Percentiles rank a stretch among this genome's conserved stretches.
These are phyloP conservation scores for Sarcoramphus papa DNA, from an alignment of 2,797 vertebrate genomes.

Conservation along the genomic window DNA sequence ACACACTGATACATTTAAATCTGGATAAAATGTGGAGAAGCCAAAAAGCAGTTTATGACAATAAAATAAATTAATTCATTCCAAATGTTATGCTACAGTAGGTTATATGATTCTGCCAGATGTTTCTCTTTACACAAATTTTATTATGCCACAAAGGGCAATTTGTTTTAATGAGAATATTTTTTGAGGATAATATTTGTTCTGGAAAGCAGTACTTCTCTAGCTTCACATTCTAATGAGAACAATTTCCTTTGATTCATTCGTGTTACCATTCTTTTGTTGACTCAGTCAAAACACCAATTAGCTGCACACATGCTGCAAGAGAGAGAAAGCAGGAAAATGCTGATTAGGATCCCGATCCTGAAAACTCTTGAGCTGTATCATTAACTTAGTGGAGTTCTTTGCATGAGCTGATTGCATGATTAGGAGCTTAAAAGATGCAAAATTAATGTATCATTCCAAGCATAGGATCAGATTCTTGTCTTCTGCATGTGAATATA, in stretches of 20 bases:
- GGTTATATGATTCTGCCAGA: slow-evolving; percentile 65
- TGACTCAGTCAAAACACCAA: slow-evolving; percentile 66
- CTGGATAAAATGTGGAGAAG: slow-evolving; percentile 37
- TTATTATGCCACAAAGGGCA: slow-evolving; percentile 65
- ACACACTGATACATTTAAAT: slow-evolving; percentile 40
- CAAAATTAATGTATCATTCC: neutral
- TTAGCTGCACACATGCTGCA: slow-evolving; percentile 46
- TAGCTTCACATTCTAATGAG: slow-evolving; percentile 66
- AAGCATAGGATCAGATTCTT: neutral
- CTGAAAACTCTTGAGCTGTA: neutral
- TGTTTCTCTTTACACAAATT: slow-evolving; percentile 69
- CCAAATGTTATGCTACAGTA: slow-evolving; percentile 60
- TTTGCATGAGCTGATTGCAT: neutral
- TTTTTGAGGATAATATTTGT: slow-evolving; percentile 69
- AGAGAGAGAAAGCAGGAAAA: slow-evolving; percentile 2
- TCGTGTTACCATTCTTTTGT: slow-evolving; percentile 50
- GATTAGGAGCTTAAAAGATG: neutral
- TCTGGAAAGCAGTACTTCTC: slow-evolving; percentile 62
- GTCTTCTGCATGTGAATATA: neutral
- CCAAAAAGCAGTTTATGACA: slow-evolving; percentile 52
- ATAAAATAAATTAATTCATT: slow-evolving; percentile 58
- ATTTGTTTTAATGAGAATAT: slow-evolving; percentile 71
- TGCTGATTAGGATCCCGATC: neutral
- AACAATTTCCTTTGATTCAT: slow-evolving; percentile 71
- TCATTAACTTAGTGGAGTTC: neutral